Base-by-base conservation (phyloP, 2,797 vertebrate genomes). In the Trichosurus vulpecula region DNA sequence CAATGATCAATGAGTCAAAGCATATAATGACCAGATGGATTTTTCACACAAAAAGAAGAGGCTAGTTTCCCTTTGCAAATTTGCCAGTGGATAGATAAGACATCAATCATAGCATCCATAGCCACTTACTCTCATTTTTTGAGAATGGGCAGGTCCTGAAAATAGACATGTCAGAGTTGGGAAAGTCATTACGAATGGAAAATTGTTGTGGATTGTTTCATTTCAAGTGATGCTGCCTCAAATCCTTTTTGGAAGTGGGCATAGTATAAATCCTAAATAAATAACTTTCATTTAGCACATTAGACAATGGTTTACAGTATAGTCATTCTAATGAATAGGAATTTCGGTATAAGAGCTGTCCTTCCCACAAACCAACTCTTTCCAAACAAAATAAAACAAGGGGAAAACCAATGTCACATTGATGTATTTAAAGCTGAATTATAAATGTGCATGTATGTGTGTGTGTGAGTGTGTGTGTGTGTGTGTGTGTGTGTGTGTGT, bases 31-130 rank as follows among this genome's bases (percentile, higher is more conserved):
- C 74, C 95, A 94, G 92, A 96, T 61, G 91, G 95, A 94, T 96
- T 96, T 58, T 92, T 96, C 91, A 96, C 92, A 98, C n/a, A n/a
- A n/a, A 93, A 93, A 92, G 96, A 92, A 98, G 92, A 92, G 96
- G 94, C 47, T 53, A 29, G 92, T 52, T 95, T 94, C 95, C 19
- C 12, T 35, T 92, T 87, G 92, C 52, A 61, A 66, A 94, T 92
- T 54, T 66, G 89, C 90, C 35, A 47, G 25, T 27, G 25, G 74
- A 51, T 51, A 51, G 74, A 87, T 51, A 51, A 87, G 8, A 87
- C 41, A 87, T 87, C 3, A 1, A 47, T 29, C 41, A 87, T 9
- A 87, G 22, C 10, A 87, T 87, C 41, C 74, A 51, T 22, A 87
- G 74, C 9, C 41, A 51, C 25, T 41, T 87, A 87, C 87, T 87